phyloP scores from a whole-genome alignment of 2,797 vertebrate species.

The Peromyscus eremicus region DNA sequence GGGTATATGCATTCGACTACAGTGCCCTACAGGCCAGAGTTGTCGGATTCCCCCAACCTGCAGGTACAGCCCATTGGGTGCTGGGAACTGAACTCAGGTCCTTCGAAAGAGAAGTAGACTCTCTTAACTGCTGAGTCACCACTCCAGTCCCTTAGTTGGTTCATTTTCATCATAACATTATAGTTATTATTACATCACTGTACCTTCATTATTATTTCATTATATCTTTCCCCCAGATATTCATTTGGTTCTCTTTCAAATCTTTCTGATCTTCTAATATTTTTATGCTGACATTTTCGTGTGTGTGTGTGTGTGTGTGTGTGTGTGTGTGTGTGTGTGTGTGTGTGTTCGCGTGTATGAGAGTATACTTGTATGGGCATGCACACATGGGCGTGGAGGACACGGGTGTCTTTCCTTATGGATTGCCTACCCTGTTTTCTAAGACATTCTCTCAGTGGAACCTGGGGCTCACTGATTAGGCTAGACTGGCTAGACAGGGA shows the following conservation, averaged over 20 bases:
- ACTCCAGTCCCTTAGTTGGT: not conserved
- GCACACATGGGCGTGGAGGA: not conserved
- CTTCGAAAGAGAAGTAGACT: not conserved
- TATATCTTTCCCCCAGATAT: not conserved
- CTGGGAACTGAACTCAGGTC: not conserved
- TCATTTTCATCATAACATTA: not conserved
- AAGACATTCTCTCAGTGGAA: not conserved
- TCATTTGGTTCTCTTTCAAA: constrained; percentile 45
- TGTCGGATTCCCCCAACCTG: not conserved
- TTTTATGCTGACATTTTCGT: not conserved
- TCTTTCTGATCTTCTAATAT: not conserved
- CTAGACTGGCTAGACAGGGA: not conserved
- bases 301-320: not conserved
- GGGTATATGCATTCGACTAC: not conserved
- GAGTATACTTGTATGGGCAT: not conserved
- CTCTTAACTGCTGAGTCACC: not conserved
- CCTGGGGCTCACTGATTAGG: not conserved
- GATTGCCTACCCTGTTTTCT: not conserved
- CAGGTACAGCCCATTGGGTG: not conserved
- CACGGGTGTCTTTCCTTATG: not conserved
- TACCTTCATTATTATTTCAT: not conserved
- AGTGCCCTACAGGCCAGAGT: not conserved
- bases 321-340: not conserved
- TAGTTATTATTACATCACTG: not conserved
- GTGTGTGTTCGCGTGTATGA: not conserved